Evolutionary conservation across 2,797 vertebrate species (phyloP), one percentile per base, ranked within the genome.

Genomic region (Takifugu ocellatus): DNA sequence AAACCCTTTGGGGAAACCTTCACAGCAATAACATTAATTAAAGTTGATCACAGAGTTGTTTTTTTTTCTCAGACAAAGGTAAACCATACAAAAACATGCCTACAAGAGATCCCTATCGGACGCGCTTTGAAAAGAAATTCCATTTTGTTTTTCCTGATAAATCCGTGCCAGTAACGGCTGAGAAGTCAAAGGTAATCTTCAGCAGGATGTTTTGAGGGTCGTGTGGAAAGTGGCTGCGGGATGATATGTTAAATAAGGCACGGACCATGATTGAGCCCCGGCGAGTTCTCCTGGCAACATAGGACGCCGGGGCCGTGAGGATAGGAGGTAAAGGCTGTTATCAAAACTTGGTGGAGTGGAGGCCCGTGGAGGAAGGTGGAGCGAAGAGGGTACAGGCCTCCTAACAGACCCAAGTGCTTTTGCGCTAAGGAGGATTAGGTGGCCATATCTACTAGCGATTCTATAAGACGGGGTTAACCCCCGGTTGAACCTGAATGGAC

Each of bases 361-460:
- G 12, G 12, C 25, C 51, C 24, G 25, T 17, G 21, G 29, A 25
- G 27, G 56, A 48, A 45, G 25, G 63, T 39, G 26, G 36, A 51
- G 17, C 14, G 9, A 16, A 24, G 27, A 3, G 3, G 48, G 15
- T 27, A 51, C 57, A 63, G 29, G 58, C 73, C 85, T 86, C 83
- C 85, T 87, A 90, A 88, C 86, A 81, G 78, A 78, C 79, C 78
- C 68, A 81, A 91, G 88, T 89, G 88, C 88, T 89, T 90, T 88
- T 87, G 75, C 63, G 46, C 84, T 90, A 87, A 92, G 90, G 85
- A 89, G 90, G 91, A 92, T 93, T 93, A 93, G 72, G 77, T 77
- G 59, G 82, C 87, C 84, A 83, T 88, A 89, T 91, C 89, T 88
- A 89, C 84, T 69, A 87, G 82, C 57, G 53, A 75, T 84, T 72